Evolutionary conservation across 37 sponge, comb jelly and placozoan genomes (phyloP), one percentile per base, ranked within the genome.

Genomic region (Lycopodina hypogea): DNA sequence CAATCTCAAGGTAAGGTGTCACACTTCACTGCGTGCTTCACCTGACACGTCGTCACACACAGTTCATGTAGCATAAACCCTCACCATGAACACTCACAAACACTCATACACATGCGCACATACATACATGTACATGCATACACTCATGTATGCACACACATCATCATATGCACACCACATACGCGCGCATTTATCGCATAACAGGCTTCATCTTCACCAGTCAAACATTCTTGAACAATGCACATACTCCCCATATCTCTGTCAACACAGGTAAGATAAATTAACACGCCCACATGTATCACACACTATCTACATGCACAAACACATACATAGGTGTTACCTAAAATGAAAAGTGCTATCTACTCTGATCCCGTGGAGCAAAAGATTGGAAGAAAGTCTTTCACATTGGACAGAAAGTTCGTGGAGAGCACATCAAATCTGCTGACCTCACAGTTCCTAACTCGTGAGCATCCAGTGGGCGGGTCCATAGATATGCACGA

Each of bases 341-440:
- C 59, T 1, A 7, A 7, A 11, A 1, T 1, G 4, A 68, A 66
- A 23, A 56, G 51, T 0, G 41, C 3, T 2, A 75, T 38, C 23
- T 75, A 68, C 75, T 66, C 56, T 3, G 51, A 55, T 32, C 83
- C 74, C 26, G 56, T 74, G 26, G 67, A 66, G 41, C 22, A 63
- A n/a, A 65, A 21, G 41, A 72, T 63, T 6, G 82, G 69, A 1
- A 51, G 55, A 53, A 79, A 79, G 45, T 22, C 37, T 0, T 11
- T 65, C 11, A 45, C 53, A 1, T 28, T 50, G 37, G 51, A 51
- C 7, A 23, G 69, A 12, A 35, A 58, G 81, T 33, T 11, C n/a
- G 42, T 45, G 15, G 29, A 15, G 3, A 51, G 26, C 40, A 30
- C 9, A 2, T 7, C 22, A 2, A 50, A 42, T 29, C 55, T 42